phyloP scores from a whole-genome alignment of 2,888 invertebrate genomes.

The Rhogogaster chlorosoma region DNA sequence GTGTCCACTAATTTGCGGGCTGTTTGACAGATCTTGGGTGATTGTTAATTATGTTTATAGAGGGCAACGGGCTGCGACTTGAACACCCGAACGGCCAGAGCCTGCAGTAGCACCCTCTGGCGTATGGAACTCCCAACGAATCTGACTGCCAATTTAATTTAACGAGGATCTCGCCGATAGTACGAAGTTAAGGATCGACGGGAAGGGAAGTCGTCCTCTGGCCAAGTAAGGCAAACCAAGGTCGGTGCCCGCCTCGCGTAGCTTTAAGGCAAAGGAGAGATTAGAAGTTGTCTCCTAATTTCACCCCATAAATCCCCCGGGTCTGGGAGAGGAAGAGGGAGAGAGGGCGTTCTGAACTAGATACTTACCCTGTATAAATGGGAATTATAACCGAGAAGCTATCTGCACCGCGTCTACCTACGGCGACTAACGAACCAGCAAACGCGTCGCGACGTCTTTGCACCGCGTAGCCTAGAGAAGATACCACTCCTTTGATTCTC shows the following conservation, averaged over 20 bases:
- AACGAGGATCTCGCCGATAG: not conserved
- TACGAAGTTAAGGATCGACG: not conserved
- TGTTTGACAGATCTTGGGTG: slow-evolving; percentile 75
- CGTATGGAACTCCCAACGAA: not conserved
- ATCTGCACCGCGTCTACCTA: no score
- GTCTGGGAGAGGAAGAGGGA: not conserved
- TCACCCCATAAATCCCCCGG: slow-evolving; percentile 62
- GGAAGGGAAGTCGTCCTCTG: not conserved
- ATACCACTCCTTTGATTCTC: slow-evolving; percentile 50
- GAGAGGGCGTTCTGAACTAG: slow-evolving; percentile 21
- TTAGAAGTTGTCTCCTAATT: slow-evolving; percentile 65
- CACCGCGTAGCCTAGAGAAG: not conserved
- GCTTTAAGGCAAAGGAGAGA: slow-evolving; percentile 64
- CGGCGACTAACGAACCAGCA: slow-evolving; percentile 33
- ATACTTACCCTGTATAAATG: slow-evolving; percentile 11
- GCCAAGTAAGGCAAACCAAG: not conserved
- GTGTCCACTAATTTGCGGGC: slow-evolving; percentile 74
- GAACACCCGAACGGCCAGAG: not conserved
- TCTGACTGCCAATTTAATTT: not conserved
- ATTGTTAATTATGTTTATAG: slow-evolving; percentile 76
- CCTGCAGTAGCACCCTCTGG: not conserved
- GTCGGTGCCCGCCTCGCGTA: slow-evolving; percentile 39
- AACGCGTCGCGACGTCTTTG: slow-evolving; percentile 3
- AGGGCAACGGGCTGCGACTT: slow-evolving; percentile 52
- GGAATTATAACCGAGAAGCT: slow-evolving; percentile 40